These are phyloP conservation scores for Pollenia griseotomentosa DNA, from an alignment of 2,888 invertebrate species.

Conservation along the genomic window DNA sequence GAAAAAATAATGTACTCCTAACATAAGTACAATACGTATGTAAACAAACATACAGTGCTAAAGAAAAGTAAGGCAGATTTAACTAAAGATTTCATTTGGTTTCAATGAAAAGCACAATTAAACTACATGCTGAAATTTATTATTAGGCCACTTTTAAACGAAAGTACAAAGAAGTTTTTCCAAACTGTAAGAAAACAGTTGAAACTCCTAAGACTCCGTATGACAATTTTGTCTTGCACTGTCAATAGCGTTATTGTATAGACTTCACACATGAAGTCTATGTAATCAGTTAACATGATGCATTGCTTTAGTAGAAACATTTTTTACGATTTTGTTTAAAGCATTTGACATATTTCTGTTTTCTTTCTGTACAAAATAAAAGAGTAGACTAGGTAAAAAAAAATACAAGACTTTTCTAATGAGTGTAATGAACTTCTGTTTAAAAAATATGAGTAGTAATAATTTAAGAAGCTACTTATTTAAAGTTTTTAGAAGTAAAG, in stretches of 20 bases:
- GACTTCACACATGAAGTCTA: conserved; percentile 26
- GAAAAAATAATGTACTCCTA: conserved; percentile 17
- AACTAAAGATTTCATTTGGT: too few species aligned
- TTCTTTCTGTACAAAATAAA: not conserved
- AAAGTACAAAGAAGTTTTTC: too few species aligned
- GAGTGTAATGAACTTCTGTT: conserved; percentile 53
- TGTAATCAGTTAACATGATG: conserved; percentile 54
- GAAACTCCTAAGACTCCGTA: not conserved
- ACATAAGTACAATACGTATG: conserved; percentile 2
- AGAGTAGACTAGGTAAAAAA: not conserved
- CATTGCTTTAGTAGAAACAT: conserved; percentile 40
- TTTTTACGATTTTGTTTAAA: conserved; percentile 16
- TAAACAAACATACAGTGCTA: not conserved
- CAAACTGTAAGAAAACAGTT: not conserved
- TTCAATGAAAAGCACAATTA: too few species aligned
- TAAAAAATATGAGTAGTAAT: not conserved
- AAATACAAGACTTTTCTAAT: conserved; percentile 41
- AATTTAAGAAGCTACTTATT: conserved; percentile 4
- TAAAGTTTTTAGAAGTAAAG: not conserved
- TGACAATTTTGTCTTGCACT: not conserved
- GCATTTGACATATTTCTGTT: conserved; percentile 52
- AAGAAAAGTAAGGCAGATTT: not conserved
- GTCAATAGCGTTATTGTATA: not conserved
- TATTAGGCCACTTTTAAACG: too few species aligned
- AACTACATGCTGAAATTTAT: too few species aligned